Base-by-base conservation (phyloP, 2,888 invertebrate genomes). In the Drosophila kambysellisi region DNA sequence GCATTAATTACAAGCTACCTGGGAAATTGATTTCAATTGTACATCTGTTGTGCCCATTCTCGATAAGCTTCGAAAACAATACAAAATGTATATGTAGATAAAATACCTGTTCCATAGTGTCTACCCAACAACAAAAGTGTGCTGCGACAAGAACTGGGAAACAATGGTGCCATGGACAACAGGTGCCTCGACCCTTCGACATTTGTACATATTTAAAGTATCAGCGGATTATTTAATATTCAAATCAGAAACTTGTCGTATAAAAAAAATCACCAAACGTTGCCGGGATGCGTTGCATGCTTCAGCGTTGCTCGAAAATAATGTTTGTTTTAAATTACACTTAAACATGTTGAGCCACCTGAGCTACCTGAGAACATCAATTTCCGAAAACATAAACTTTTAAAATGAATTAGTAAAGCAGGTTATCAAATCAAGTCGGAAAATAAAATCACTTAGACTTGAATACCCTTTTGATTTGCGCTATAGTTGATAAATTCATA, bases 11-110 rank as follows among this genome's bases (percentile, higher is more conserved):
- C 53, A 41, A 50, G 74, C 76, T 83, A 50, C 72, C 76, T 85
- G 85, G 85, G 85, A 85, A 85, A 82, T 85, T 82, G 71, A 82
- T 74, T 82, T 58, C 58, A 71, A 71, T 61, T 74, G 48, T 52
- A 77, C 85, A 85, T 83, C 76, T 85, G 85, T 68, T 75, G 41
- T 30, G 57, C n/a, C 41, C 20, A 33, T 37, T 25, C 11, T 35
- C 61, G 82, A 83, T 83, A 83, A 79, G 46, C 61, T 60, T 53
- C 43, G 60, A 20, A 66, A 63, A 65, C 56, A 75, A 63, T 75
- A 39, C 48, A 58, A 32, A 48, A n/a, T 29, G 11, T 8, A 5
- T 53, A 25, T 37, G 8, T 54, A 37, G 17, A 46, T 20, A 37
- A 15, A 63, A 59, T 61, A 33, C 33, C 56, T 76, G 52, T 48